Percentiles rank a stretch among this genome's conserved stretches.
Evolutionary conservation across 1,140 invertebrate genomes (phyloP).

Genomic region (Eupristina koningsbergeri): DNA sequence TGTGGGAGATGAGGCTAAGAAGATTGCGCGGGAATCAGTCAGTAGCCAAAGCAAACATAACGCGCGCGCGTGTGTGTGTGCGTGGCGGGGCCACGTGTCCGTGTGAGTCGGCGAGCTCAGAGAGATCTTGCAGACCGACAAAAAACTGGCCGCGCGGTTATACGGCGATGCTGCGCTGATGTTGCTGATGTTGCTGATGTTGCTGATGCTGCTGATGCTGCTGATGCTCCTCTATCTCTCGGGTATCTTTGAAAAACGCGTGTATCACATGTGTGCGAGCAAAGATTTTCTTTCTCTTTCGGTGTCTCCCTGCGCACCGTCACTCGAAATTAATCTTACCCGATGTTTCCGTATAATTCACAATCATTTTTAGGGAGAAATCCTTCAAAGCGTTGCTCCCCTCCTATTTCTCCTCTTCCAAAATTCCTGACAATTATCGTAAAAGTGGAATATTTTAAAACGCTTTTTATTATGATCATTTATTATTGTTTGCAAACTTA

Average conservation of each 20-base stretch:
- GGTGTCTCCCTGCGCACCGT: not conserved
- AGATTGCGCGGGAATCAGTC: conserved; percentile 50
- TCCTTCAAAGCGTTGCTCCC: not conserved
- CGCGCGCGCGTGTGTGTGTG: not conserved
- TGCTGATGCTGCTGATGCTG: not conserved
- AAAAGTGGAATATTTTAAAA: too few species aligned
- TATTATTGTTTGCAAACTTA: too few species aligned
- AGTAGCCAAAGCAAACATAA: conserved; percentile 56
- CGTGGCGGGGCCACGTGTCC: too few species aligned
- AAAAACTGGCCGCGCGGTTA: conserved; percentile 58
- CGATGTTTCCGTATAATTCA: not conserved
- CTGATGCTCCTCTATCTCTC: conserved; percentile 24
- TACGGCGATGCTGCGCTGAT: not conserved
- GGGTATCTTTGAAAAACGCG: conserved; percentile 58
- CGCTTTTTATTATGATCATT: too few species aligned
- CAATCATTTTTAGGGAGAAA: not conserved
- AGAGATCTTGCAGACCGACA: conserved; percentile 63
- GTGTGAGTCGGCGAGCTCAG: conserved; percentile 50
- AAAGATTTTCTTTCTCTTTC: not conserved
- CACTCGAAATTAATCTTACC: not conserved
- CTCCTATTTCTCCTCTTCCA: not conserved
- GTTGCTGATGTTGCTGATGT: not conserved
- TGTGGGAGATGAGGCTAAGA: conserved; percentile 21
- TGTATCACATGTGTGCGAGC: conserved; percentile 63
- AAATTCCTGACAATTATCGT: too few species aligned